phyloP scores from a whole-genome alignment of 92 coral and sea anemone genomes.

The Epizoanthus scotinus region DNA sequence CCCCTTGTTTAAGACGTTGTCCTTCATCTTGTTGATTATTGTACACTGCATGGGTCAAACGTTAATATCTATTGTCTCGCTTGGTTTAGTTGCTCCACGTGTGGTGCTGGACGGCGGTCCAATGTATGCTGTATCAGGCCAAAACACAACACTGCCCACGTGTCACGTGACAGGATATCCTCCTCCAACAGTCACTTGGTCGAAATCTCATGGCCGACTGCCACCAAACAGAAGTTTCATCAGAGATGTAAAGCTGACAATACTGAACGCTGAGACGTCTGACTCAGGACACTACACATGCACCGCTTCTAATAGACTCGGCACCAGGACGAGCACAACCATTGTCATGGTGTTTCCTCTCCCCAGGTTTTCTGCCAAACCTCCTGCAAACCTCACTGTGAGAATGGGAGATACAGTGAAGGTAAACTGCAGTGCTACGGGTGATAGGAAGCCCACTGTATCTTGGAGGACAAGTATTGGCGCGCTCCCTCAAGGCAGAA shows the following conservation, averaged over 20 bases:
- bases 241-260: background rate
- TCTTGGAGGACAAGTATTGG: too few species aligned
- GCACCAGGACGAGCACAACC: background rate
- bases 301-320: background rate
- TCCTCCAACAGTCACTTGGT: background rate
- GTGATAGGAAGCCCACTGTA: background rate
- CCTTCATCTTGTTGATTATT: too few species aligned
- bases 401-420: background rate
- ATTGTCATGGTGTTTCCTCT: background rate
- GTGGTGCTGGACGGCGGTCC: background rate
- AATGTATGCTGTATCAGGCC: background rate
- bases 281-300: background rate
- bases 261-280: background rate
- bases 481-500: too few species aligned
- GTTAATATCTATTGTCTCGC: too few species aligned
- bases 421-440: background rate
- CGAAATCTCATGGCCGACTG: background rate
- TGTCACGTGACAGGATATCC: too few species aligned
- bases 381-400: background rate
- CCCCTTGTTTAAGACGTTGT: too few species aligned
- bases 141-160: background rate
- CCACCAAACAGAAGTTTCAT: background rate
- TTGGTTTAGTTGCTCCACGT: too few species aligned
- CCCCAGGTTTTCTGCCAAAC: too few species aligned
- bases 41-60: too few species aligned